Evolutionary conservation across 2,113 vertebrate species (phyloP).

Genomic region (Bos indicus): DNA sequence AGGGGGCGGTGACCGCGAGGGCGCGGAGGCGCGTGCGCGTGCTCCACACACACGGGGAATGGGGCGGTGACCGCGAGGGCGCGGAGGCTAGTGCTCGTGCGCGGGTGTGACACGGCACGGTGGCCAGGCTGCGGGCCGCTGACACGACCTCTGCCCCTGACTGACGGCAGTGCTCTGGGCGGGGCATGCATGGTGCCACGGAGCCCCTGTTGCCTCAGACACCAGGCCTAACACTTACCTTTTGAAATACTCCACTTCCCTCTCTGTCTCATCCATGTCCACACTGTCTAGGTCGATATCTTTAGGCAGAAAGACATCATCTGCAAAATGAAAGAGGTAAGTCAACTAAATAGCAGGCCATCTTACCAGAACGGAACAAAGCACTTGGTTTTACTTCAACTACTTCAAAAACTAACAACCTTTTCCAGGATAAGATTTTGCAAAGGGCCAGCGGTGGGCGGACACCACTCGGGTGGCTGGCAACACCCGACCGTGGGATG

Average conservation of each 20-base stretch:
- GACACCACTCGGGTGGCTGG: too few species aligned
- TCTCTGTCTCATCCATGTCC: conserved; percentile 98
- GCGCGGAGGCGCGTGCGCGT: not conserved
- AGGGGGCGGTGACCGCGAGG: accelerated
- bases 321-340: conserved; percentile 75
- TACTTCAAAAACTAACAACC: not conserved
- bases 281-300: conserved; percentile 98
- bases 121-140: not conserved
- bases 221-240: conserved; percentile 79
- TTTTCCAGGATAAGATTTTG: not conserved
- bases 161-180: not conserved
- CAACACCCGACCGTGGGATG: not conserved
- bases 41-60: accelerated
- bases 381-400: not conserved
- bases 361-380: not conserved
- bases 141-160: not conserved
- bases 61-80: accelerated
- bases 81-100: accelerated
- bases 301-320: conserved; percentile 99
- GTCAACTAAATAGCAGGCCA: not conserved
- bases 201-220: accelerated
- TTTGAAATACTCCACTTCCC: conserved; percentile 99
- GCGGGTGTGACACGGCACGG: accelerated
- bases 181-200: accelerated
- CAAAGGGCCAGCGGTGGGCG: not conserved